These are phyloP conservation scores for Aphis gossypii DNA, from an alignment of 1,140 invertebrate species.

Conservation along the genomic window DNA sequence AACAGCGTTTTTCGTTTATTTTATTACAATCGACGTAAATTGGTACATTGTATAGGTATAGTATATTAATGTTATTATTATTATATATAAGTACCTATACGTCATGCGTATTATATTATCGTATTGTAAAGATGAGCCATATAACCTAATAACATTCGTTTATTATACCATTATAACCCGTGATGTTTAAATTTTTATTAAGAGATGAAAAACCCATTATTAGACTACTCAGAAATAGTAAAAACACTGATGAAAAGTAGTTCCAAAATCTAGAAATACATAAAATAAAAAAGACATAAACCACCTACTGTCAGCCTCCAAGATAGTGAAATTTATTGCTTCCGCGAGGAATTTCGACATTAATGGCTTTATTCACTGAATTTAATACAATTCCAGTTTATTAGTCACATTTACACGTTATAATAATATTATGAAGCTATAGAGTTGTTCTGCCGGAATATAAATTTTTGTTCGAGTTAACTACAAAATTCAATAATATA, in stretches of 20 bases:
- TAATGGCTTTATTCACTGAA: slow-evolving; percentile 1
- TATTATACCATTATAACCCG: background rate
- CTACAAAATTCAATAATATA: background rate
- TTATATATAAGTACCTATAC: background rate
- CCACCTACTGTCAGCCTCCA: slow-evolving; percentile 24
- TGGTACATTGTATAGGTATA: background rate
- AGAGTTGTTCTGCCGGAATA: background rate
- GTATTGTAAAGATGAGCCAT: background rate
- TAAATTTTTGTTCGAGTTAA: background rate
- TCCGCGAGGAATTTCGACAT: background rate
- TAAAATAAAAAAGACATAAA: slow-evolving; percentile 34
- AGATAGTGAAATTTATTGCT: slow-evolving; percentile 25
- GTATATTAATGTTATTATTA: background rate
- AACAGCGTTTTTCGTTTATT: background rate
- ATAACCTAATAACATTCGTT: background rate
- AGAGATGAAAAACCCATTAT: slow-evolving; percentile 1
- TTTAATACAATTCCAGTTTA: slow-evolving; percentile 30
- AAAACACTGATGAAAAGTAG: background rate
- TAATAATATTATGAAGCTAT: background rate
- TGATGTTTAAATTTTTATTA: slow-evolving; percentile 16
- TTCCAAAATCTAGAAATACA: background rate
- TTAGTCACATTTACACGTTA: slow-evolving; percentile 20
- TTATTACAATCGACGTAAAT: background rate
- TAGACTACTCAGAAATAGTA: background rate
- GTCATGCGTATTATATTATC: background rate